Percentiles rank a stretch among this genome's conserved stretches.
Conservation (phyloP, 2,113 vertebrate species). For the Tonatia bakeri region DNA sequence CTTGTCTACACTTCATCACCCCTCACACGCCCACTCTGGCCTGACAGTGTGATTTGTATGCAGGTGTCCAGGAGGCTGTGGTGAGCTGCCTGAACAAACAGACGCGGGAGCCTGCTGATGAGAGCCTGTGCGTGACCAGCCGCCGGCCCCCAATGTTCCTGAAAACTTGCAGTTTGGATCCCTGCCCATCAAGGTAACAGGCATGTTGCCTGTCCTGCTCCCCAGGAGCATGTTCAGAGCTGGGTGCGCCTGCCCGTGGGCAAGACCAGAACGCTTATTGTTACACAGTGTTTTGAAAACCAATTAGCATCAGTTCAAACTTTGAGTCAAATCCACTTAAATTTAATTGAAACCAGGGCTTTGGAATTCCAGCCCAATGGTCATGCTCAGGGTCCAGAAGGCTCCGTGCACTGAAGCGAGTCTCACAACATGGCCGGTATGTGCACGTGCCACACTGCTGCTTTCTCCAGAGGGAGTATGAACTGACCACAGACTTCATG, state of each 20-base stretch:
- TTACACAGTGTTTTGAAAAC: slow-evolving; percentile 62
- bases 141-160: slow-evolving; percentile 89
- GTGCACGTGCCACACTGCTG: neutral
- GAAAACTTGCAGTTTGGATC: slow-evolving; percentile 88
- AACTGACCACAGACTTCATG: neutral
- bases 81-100: slow-evolving; percentile 96
- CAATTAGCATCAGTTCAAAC: slow-evolving; percentile 65
- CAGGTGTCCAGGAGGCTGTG: slow-evolving; percentile 95
- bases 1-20: neutral
- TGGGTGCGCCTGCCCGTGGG: slow-evolving; percentile 21
- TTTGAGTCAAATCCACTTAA: slow-evolving; percentile 67
- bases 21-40: neutral
- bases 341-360: slow-evolving; percentile 73
- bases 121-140: slow-evolving; percentile 86
- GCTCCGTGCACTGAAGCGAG: neutral
- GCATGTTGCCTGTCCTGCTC: neutral
- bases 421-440: neutral
- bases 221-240: neutral
- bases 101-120: slow-evolving; percentile 86
- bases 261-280: neutral
- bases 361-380: slow-evolving; percentile 50
- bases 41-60: slow-evolving; percentile 69
- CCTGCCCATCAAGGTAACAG: slow-evolving; percentile 92
- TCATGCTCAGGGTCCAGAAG: slow-evolving; percentile 40
- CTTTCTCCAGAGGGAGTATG: neutral